These are phyloP conservation scores for Barnardius zonarius DNA, from an alignment of 2,113 vertebrate species.

Conservation along the genomic window DNA sequence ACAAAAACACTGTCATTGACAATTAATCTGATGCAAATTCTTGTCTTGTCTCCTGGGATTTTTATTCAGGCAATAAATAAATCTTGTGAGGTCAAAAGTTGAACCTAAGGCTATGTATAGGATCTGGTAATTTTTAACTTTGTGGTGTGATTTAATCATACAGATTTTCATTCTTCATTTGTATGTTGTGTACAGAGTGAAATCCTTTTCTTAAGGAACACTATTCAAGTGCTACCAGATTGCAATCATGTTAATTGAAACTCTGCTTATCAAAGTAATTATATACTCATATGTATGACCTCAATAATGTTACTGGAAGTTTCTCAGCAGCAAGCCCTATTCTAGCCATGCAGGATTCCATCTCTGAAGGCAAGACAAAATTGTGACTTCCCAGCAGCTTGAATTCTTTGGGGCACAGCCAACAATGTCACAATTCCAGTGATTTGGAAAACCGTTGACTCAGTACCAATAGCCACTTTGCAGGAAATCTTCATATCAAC, in stretches of 20 bases:
- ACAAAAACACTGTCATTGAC: constrained; percentile 10
- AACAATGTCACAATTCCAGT: background rate
- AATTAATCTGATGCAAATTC: constrained; percentile 47
- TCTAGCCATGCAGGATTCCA: background rate
- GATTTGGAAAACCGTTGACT: background rate
- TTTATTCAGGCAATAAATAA: constrained; percentile 24
- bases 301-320: background rate
- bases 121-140: constrained; percentile 46
- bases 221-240: constrained; percentile 13
- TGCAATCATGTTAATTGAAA: constrained; percentile 55
- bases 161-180: constrained; percentile 18
- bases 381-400: background rate
- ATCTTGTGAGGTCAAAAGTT: constrained; percentile 27
- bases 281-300: background rate
- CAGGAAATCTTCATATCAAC: background rate
- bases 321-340: constrained; percentile 1
- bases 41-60: constrained; percentile 3
- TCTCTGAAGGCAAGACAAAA: constrained; percentile 6
- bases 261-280: constrained; percentile 37
- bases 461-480: background rate
- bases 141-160: constrained; percentile 35
- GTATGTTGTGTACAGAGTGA: background rate
- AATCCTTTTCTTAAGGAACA: constrained; percentile 21
- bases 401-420: background rate
- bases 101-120: constrained; percentile 35